phyloP scores from a whole-genome alignment of 2,113 vertebrate species.

The Girardinichthys multiradiatus region DNA sequence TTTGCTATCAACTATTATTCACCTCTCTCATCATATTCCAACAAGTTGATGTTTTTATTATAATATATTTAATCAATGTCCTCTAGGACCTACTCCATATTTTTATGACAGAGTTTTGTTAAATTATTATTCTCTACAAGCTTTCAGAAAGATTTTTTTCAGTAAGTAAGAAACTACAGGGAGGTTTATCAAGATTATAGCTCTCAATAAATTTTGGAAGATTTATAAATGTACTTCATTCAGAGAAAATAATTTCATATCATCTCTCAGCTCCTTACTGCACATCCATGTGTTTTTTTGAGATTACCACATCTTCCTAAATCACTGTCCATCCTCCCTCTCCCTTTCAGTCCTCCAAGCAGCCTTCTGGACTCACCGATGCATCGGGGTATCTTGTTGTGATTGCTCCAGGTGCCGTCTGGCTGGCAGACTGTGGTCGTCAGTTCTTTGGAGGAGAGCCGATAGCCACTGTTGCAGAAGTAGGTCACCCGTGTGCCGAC shows the following conservation, averaged over 20 bases:
- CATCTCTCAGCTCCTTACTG: background rate
- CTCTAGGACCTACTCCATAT: conserved; percentile 8
- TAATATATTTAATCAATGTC: conserved; percentile 10
- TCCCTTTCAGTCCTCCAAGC: background rate
- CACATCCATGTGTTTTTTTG: background rate
- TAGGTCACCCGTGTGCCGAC: conserved; percentile 92
- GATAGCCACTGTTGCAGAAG: conserved; percentile 94
- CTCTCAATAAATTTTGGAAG: background rate
- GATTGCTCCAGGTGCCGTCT: conserved; percentile 95
- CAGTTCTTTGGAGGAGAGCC: conserved; percentile 93
- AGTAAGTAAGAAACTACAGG: background rate
- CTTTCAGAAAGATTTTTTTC: conserved; percentile 13
- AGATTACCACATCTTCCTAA: conserved; percentile 5
- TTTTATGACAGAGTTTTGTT: conserved; percentile 16
- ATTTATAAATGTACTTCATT: background rate
- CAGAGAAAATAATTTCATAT: background rate
- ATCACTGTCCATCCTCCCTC: background rate
- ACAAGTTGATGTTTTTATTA: conserved; percentile 24
- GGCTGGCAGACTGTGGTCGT: conserved; percentile 92
- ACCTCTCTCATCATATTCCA: conserved; percentile 1
- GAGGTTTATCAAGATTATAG: conserved; percentile 1
- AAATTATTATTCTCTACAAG: conserved; percentile 15
- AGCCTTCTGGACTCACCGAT: conserved; percentile 84
- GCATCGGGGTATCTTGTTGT: conserved; percentile 96
- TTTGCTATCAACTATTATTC: conserved; percentile 13